Conservation (phyloP, 2,888 invertebrate species). For the Ditylenchus weischeri region DNA sequence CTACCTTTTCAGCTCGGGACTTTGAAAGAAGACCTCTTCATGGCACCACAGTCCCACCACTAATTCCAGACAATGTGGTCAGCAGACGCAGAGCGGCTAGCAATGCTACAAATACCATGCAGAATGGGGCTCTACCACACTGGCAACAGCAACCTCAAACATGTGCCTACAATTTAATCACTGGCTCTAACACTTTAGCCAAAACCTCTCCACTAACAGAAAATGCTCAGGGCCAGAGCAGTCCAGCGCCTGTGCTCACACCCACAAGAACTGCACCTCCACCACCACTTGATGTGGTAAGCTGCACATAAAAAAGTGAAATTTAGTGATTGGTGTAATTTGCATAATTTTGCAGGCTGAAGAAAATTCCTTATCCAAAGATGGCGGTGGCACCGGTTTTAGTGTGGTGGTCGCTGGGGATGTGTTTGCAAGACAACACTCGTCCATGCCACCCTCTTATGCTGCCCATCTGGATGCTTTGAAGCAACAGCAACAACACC, state of each 20-base stretch:
- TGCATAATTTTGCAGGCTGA: slow-evolving; percentile 4
- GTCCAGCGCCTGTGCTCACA: slow-evolving; percentile 17
- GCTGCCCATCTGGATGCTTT: slow-evolving; percentile 12
- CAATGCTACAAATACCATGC: not conserved
- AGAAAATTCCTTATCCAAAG: not conserved
- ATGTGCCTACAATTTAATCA: slow-evolving; percentile 11
- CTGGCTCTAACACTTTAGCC: slow-evolving; percentile 3
- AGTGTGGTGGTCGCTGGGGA: not conserved
- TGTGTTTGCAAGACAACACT: not conserved
- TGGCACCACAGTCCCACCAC: slow-evolving; percentile 35
- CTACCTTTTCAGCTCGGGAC: slow-evolving; percentile 14
- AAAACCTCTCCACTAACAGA: not conserved
- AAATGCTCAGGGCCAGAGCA: not conserved
- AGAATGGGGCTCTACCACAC: not conserved
- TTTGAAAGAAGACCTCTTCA: slow-evolving; percentile 37
- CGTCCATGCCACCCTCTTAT: slow-evolving; percentile 3
- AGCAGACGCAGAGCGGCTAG: not conserved
- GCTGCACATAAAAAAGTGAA: not conserved
- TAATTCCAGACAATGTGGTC: slow-evolving; percentile 25
- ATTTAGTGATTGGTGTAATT: not conserved
- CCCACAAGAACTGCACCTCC: slow-evolving; percentile 37
- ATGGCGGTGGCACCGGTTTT: not conserved
- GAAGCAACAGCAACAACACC: slow-evolving; percentile 18
- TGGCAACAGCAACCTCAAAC: not conserved
- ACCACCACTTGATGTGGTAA: slow-evolving; percentile 23